Base-by-base conservation (phyloP, 2,888 invertebrate genomes). In the Meiosimyza platycephala region DNA sequence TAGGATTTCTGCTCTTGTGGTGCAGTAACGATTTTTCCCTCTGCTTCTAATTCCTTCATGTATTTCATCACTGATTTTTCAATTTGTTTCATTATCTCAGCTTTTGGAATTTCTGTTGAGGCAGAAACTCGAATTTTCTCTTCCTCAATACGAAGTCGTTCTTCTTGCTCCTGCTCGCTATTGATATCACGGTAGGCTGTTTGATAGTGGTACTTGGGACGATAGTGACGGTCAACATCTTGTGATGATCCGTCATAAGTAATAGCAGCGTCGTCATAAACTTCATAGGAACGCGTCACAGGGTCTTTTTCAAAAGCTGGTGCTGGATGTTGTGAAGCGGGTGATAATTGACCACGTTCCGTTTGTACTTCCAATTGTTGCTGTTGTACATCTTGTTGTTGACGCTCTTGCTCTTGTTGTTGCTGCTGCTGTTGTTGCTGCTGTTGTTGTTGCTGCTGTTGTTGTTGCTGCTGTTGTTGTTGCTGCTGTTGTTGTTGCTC, bases 61-160 rank as follows among this genome's bases (percentile, higher is more conserved):
- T 88, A 87, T 75, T 86, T 85, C 15, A 86, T 84, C 1, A 88
- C 88, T 0, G 87, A 86, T 64, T 87, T 84, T 65, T 88, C 87
- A 55, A 88, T 87, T 67, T 88, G 87, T 59, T 84, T 85, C 75
- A 88, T 82, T 4, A 87, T 85, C 75, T 87, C 85, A 0, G 84
- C 83, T 73, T 85, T 87, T 6, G 85, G 85, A 73, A 86, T 84
- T 60, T 87, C 85, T 18, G 83, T 84, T 1, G 85, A 82, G 48
- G 84, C 82, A 4, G 84, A 85, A 0, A 85, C 79, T 0, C 85
- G 79, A 40, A 84, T 77, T 68, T 83, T 81, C 16, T 85, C 80
- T 62, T 82, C 80, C 15, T 22, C 1, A 33, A 15, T 7, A 6
- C 16, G 18, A 18, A 65, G 63, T 63, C 16, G 28, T 72, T 48